These are phyloP conservation scores for Drosophila longiperda DNA, from an alignment of 2,888 invertebrate genomes.

Conservation along the genomic window DNA sequence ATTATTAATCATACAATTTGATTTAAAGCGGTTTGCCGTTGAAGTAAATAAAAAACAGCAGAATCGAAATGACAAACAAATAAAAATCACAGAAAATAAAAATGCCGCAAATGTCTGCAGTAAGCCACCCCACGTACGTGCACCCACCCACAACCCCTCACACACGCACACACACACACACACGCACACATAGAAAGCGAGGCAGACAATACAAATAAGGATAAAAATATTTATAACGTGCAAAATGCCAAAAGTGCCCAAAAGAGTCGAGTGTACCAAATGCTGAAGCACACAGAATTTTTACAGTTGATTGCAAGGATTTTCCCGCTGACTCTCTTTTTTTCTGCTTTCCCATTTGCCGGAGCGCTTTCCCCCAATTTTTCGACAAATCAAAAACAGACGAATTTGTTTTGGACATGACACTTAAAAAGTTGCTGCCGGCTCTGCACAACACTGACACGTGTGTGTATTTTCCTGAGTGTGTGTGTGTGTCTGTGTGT, in stretches of 20 bases:
- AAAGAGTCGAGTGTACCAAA: slow-evolving; percentile 19
- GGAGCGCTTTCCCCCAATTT: slow-evolving; percentile 48
- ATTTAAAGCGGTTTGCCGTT: slow-evolving; percentile 56
- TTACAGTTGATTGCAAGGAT: slow-evolving; percentile 62
- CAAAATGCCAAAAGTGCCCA: slow-evolving; percentile 63
- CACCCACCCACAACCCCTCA: background rate
- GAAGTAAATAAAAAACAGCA: slow-evolving; percentile 54
- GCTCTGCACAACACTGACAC: slow-evolving; percentile 55
- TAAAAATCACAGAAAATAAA: slow-evolving; percentile 28
- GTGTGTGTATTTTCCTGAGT: slow-evolving; percentile 40
- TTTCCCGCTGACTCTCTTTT: slow-evolving; percentile 39
- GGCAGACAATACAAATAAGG: slow-evolving; percentile 68
- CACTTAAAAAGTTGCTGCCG: slow-evolving; percentile 79
- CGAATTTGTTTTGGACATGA: slow-evolving; percentile 84
- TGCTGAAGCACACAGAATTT: slow-evolving; percentile 40
- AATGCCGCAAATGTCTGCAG: slow-evolving; percentile 52
- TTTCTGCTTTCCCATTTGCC: slow-evolving; percentile 29
- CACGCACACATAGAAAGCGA: slow-evolving; percentile 24
- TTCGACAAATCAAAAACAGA: slow-evolving; percentile 85
- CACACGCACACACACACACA: slow-evolving; percentile 12
- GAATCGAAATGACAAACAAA: slow-evolving; percentile 66
- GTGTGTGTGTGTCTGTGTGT: slow-evolving; percentile 12
- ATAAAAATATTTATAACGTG: slow-evolving; percentile 80
- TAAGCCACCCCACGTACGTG: slow-evolving; percentile 28
- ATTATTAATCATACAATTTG: slow-evolving; percentile 62